Evolutionary conservation across 2,113 vertebrate genomes (phyloP).

Genomic region (Austrofundulus limnaeus): DNA sequence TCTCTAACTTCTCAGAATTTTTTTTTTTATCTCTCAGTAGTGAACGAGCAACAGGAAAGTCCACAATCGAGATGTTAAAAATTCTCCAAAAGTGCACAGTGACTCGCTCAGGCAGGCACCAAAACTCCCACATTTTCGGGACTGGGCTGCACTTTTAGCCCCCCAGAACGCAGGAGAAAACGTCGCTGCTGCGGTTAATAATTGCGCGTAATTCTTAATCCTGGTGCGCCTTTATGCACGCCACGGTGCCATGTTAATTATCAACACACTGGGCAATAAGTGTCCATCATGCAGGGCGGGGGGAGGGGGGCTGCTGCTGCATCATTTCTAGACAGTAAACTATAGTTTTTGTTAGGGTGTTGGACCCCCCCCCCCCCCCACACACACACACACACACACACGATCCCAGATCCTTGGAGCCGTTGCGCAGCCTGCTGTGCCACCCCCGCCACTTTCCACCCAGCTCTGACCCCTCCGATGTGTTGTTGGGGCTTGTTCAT

Average conservation of each 20-base stretch:
- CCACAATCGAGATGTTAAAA: neutral
- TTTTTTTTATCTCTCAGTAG: neutral
- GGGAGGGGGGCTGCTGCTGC: neutral
- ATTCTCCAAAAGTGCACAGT: neutral
- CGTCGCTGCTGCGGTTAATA: constrained; percentile 2
- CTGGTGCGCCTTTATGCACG: constrained; percentile 50
- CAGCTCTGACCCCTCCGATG: constrained; percentile 50
- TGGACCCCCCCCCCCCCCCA: too few relatives aligned
- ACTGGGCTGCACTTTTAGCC: neutral
- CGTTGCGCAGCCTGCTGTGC: constrained; percentile 59
- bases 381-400: too few relatives aligned
- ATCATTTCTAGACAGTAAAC: constrained; percentile 44
- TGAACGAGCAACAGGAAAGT: neutral
- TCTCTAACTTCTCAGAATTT: neutral
- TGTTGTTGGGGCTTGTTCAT: constrained; percentile 78
- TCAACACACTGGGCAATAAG: constrained; percentile 47
- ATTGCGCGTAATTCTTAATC: constrained; percentile 25
- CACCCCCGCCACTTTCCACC: neutral
- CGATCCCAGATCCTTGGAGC: constrained; percentile 39
- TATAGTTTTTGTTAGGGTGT: neutral
- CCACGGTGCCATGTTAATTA: constrained; percentile 59
- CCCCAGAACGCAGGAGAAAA: neutral
- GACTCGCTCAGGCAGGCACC: too few relatives aligned
- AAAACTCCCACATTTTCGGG: neutral
- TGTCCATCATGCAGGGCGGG: constrained; percentile 17